These are phyloP conservation scores for Mesocentrotus franciscanus DNA, from an alignment of 53 echinoderm and acorn worm species.

Conservation along the genomic window DNA sequence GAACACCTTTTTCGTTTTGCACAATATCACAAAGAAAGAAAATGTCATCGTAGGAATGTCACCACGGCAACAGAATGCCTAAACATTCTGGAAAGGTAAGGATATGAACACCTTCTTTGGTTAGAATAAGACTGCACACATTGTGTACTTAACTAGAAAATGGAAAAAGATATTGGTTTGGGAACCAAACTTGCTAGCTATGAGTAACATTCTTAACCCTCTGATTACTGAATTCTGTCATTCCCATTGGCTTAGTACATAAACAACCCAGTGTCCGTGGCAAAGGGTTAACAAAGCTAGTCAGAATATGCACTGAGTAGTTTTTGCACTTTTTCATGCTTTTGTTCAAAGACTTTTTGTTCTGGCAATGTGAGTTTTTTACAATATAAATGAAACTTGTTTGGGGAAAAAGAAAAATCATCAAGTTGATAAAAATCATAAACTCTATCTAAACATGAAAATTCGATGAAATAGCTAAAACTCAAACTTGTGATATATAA, in stretches of 20 bases:
- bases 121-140: background rate
- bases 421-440: conserved; percentile 25
- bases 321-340: background rate
- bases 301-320: background rate
- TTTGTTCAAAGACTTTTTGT: background rate
- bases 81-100: background rate
- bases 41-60: background rate
- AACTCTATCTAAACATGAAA: conserved; percentile 31
- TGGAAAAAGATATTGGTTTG: background rate
- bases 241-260: no score
- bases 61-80: background rate
- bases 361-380: background rate
- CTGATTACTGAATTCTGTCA: no score
- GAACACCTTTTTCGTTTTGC: background rate
- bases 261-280: no score
- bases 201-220: background rate
- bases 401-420: background rate
- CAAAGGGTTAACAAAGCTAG: background rate
- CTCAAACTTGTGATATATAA: background rate
- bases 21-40: background rate
- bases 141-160: no score
- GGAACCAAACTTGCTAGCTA: background rate
- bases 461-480: conserved; percentile 33
- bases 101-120: background rate
- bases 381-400: background rate